Evolutionary conservation across 2,113 vertebrate species (phyloP).

Genomic region (Panthera leo): DNA sequence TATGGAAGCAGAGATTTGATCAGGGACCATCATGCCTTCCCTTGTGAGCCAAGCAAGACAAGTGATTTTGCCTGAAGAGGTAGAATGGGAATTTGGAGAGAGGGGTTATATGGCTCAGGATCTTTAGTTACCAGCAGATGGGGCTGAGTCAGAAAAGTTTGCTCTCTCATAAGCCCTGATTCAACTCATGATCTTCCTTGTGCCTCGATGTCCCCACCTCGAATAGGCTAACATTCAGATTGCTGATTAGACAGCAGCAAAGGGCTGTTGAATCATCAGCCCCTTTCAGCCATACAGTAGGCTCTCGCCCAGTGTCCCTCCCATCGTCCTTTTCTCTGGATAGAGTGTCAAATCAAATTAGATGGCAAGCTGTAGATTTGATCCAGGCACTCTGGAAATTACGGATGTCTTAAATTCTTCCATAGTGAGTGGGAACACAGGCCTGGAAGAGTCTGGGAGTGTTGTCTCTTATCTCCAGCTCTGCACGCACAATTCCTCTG

Average conservation of each 20-base stretch:
- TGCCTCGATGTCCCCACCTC: background rate
- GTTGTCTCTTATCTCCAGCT: background rate
- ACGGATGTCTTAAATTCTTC: background rate
- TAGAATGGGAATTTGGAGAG: background rate
- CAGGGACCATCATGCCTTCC: background rate
- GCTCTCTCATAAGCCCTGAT: background rate
- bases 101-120: accelerated
- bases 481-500: background rate
- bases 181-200: background rate
- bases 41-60: background rate
- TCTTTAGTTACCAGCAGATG: background rate
- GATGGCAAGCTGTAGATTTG: background rate
- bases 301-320: background rate
- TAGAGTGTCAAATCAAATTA: background rate
- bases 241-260: accelerated
- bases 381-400: background rate
- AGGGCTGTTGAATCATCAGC: accelerated
- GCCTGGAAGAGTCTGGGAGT: background rate
- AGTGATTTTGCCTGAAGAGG: background rate
- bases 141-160: background rate
- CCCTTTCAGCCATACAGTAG: background rate
- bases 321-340: background rate
- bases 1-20: background rate
- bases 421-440: accelerated
- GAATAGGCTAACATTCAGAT: background rate